phyloP scores from a whole-genome alignment of 2,113 vertebrate species.

The Cricetomys ansorgei region DNA sequence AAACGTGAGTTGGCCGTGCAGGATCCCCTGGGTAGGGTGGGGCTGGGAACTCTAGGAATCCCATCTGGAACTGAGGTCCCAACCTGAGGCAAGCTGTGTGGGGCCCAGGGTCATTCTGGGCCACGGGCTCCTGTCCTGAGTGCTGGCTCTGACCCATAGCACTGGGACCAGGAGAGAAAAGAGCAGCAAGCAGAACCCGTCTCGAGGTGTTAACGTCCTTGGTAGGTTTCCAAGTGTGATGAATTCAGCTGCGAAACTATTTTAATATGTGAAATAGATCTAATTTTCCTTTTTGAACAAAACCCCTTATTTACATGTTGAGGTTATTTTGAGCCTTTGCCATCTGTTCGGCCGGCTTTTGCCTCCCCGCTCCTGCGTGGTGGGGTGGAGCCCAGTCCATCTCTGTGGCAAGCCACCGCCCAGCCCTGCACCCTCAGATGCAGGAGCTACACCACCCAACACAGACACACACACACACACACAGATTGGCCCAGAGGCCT shows the following conservation, averaged over 20 bases:
- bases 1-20: slow-evolving; percentile 90
- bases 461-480: rapidly evolving
- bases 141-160: not conserved
- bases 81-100: not conserved
- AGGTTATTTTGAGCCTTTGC: slow-evolving; percentile 80
- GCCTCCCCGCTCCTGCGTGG: slow-evolving; percentile 66
- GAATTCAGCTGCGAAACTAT: slow-evolving; percentile 70
- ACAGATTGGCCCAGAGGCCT: not conserved
- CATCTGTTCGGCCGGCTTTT: slow-evolving; percentile 77
- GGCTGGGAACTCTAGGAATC: not conserved
- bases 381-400: slow-evolving; percentile 1
- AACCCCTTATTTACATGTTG: slow-evolving; percentile 81
- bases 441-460: rapidly evolving
- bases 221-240: slow-evolving; percentile 65
- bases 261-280: slow-evolving; percentile 78
- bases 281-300: slow-evolving; percentile 82
- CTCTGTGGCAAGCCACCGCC: not conserved
- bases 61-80: not conserved
- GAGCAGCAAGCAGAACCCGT: slow-evolving; percentile 21
- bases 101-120: not conserved
- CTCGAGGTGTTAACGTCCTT: slow-evolving; percentile 64
- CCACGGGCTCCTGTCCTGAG: not conserved
- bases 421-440: not conserved
- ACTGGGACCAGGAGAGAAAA: not conserved
- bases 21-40: not conserved